Evolutionary conservation across 2,113 vertebrate genomes (phyloP), one percentile per base, ranked within the genome.

Genomic region (Notarius lentiginosus): DNA sequence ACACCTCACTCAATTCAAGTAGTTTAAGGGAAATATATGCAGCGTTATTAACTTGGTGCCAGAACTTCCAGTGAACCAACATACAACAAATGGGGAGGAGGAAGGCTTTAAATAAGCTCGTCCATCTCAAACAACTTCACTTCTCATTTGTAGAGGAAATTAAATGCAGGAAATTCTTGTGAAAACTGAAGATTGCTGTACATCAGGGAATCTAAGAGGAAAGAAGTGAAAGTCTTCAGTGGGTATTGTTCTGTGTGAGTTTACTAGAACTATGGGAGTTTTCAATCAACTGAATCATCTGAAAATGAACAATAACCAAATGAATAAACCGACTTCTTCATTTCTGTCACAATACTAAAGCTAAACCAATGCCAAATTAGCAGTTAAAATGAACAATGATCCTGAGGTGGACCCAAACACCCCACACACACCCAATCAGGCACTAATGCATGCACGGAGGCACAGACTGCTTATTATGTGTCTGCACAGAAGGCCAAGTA

Each of bases 381-480:
- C 56, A 5, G 79, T 22, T 30, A 22, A 81, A 41, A 34, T 81
- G 79, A 61, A 41, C 8, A 27, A 56, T 47, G 30, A 81, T 47
- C 27, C 41, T 17, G 83, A n/a, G 63, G 51, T 65, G 53, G 47
- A 84, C 53, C 80, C 82, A 60, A 34, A 82, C 41, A 73, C 83
- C 83, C 61, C 68, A 86, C 47, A 68, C 41, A 84, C 70, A 87
- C 79, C 55, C 20, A 86, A 47, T 7, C 17, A 87, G 14, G 49
- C 75, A 84, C 63, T 75, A 84, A 79, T 81, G 84, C 73, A 80
- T 76, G 47, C 56, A 82, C 34, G 5, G 66, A 82, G 58, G 58
- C 70, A 87, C 86, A 83, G 73, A 84, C 80, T 88, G 86, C 63
- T 87, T 87, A 86, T 86, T 88, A 86, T 86, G 65, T 79, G 84